These are phyloP conservation scores for Drosophila leonis DNA, from an alignment of 2,888 invertebrate species.

Conservation along the genomic window DNA sequence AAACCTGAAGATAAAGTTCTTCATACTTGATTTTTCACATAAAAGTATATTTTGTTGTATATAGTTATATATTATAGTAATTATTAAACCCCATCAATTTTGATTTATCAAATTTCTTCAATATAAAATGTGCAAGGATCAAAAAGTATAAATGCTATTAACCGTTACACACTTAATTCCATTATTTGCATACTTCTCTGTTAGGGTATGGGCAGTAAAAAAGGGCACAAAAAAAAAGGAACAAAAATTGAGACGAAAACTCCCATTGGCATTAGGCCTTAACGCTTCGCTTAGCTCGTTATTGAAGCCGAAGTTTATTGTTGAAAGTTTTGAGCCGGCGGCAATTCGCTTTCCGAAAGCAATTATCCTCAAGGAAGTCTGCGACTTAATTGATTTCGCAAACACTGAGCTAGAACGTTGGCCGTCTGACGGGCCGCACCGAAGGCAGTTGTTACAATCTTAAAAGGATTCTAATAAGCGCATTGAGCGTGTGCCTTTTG, in stretches of 20 bases:
- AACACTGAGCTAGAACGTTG: slow-evolving; percentile 14
- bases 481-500: slow-evolving; percentile 65
- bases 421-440: background rate
- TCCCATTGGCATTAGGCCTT: slow-evolving; percentile 73
- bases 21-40: too few relatives aligned
- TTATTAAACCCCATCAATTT: too few relatives aligned
- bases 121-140: background rate
- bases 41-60: too few relatives aligned
- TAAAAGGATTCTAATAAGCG: slow-evolving; percentile 78
- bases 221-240: background rate
- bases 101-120: background rate
- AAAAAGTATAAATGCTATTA: too few relatives aligned
- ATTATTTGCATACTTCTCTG: slow-evolving; percentile 3
- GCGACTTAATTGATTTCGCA: slow-evolving; percentile 79
- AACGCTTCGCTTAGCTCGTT: slow-evolving; percentile 77
- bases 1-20: too few relatives aligned
- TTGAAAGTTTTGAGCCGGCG: slow-evolving; percentile 70
- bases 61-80: too few relatives aligned
- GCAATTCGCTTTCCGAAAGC: slow-evolving; percentile 68
- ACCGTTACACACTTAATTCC: background rate
- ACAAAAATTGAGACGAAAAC: slow-evolving; percentile 27
- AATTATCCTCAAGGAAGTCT: slow-evolving; percentile 77
- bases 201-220: background rate
- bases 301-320: slow-evolving; percentile 74
- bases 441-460: slow-evolving; percentile 65